Evolutionary conservation across 1,140 invertebrate genomes (phyloP).

Genomic region (Tetragnatha versicolor): DNA sequence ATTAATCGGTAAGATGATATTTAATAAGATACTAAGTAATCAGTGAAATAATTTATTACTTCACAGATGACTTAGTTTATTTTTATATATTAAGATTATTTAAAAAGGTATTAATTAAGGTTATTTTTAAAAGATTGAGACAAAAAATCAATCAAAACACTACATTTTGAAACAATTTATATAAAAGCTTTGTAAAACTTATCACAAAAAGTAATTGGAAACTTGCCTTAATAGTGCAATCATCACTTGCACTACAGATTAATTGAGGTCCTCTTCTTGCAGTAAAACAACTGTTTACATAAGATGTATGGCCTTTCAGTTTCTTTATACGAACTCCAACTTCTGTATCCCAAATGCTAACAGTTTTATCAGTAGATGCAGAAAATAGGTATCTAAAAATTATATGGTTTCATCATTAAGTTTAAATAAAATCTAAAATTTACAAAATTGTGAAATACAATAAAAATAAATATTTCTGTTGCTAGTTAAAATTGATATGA

Average conservation of each 20-base stretch:
- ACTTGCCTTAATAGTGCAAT: constrained; percentile 84
- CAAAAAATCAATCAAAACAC: not conserved
- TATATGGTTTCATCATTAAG: not conserved
- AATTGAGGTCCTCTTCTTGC: constrained; percentile 87
- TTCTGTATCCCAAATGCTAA: constrained; percentile 94
- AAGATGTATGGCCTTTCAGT: constrained; percentile 76
- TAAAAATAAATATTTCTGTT: too few species aligned
- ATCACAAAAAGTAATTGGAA: not conserved
- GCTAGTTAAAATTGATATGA: too few species aligned
- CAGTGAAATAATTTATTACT: too few species aligned
- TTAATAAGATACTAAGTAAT: too few species aligned
- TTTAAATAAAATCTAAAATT: not conserved
- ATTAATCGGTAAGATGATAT: too few species aligned
- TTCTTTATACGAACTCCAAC: constrained; percentile 88
- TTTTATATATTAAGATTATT: too few species aligned
- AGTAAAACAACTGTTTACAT: constrained; percentile 70
- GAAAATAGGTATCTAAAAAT: constrained; percentile 78
- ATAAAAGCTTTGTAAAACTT: too few species aligned
- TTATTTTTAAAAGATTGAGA: constrained; percentile 9
- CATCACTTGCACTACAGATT: constrained; percentile 93
- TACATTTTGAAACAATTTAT: too few species aligned
- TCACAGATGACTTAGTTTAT: too few species aligned
- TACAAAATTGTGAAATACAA: not conserved
- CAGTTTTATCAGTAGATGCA: constrained; percentile 91
- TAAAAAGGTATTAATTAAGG: too few species aligned